These are phyloP conservation scores for Petroica traversi DNA, from an alignment of 2,113 vertebrate species.

Conservation along the genomic window DNA sequence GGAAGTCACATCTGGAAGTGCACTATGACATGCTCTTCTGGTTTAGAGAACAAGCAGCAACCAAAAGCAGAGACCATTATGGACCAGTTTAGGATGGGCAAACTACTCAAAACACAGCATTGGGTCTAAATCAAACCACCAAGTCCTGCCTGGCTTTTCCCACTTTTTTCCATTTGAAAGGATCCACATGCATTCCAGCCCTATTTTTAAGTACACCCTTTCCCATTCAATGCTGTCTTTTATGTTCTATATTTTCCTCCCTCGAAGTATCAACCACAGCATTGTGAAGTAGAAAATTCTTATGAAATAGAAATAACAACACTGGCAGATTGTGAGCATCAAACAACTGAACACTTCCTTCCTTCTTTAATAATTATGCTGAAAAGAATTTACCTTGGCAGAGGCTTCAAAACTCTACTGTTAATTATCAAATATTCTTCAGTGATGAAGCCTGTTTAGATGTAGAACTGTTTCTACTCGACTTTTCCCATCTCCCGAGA, in stretches of 20 bases:
- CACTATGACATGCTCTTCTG: not conserved
- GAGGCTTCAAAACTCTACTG: not conserved
- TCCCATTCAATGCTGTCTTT: not conserved
- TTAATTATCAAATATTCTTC: not conserved
- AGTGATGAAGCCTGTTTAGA: not conserved
- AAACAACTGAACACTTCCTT: not conserved
- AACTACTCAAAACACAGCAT: not conserved
- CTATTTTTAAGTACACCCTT: not conserved
- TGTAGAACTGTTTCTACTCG: not conserved
- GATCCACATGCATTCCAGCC: not conserved
- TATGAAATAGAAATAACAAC: not conserved
- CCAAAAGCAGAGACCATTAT: not conserved
- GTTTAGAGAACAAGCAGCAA: not conserved
- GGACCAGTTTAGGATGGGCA: not conserved
- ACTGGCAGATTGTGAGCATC: not conserved
- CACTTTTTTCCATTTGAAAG: not conserved
- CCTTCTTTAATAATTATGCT: not conserved
- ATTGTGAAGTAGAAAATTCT: not conserved
- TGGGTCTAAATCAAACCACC: not conserved
- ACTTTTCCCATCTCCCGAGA: not conserved
- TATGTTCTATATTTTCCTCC: not conserved
- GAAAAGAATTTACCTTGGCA: not conserved
- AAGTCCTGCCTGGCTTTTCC: not conserved
- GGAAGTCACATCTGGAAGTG: not conserved
- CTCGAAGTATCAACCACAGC: not conserved